Percentiles rank a stretch among this genome's conserved stretches.
Conservation (phyloP, 2,888 invertebrate species). For the Rhopalosiphum nymphaeae region DNA sequence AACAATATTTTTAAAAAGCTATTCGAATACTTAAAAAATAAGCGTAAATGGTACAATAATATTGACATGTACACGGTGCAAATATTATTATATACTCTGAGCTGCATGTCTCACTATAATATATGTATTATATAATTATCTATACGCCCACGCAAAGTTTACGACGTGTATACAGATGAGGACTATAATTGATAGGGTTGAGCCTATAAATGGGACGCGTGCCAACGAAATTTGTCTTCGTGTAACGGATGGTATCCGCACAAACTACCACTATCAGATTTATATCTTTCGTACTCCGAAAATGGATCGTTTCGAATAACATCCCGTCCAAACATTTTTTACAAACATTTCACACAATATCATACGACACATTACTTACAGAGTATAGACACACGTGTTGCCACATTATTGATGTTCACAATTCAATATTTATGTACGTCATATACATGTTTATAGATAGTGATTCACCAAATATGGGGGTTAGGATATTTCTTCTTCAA, state of each 20-base stretch:
- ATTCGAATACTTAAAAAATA: neutral
- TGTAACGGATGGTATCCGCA: neutral
- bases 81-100: neutral
- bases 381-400: too few relatives aligned
- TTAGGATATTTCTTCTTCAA: too few relatives aligned
- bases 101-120: neutral
- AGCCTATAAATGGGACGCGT: neutral
- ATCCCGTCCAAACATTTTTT: too few relatives aligned
- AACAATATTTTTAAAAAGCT: neutral
- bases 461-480: neutral
- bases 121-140: neutral
- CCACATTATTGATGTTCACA: neutral
- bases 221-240: conserved; percentile 26
- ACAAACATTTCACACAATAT: too few relatives aligned
- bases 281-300: neutral
- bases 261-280: neutral
- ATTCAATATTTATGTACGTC: too few relatives aligned
- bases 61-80: neutral
- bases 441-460: neutral
- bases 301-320: neutral
- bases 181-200: neutral
- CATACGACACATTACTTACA: too few relatives aligned
- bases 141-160: conserved; percentile 1
- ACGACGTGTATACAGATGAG: neutral
- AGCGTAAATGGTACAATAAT: neutral